Evolutionary conservation across 1,140 invertebrate species (phyloP).

Genomic region (Aphaenogaster floridana): DNA sequence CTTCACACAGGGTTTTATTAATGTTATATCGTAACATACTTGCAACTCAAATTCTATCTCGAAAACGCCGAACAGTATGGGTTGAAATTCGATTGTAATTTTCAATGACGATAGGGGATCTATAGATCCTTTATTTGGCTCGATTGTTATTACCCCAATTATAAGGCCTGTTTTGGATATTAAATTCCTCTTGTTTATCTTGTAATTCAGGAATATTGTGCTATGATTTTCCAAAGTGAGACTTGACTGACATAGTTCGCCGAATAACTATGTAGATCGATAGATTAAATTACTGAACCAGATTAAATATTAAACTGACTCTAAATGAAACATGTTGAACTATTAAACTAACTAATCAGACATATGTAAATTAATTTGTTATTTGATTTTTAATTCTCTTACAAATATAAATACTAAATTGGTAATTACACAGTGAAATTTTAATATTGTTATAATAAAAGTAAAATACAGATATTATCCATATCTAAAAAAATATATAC

Average conservation of each 20-base stretch:
- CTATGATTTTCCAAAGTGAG: constrained; percentile 70
- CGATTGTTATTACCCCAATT: constrained; percentile 73
- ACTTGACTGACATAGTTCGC: constrained; percentile 40
- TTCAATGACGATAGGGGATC: constrained; percentile 69
- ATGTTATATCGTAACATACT: constrained; percentile 33
- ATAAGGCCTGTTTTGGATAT: neutral
- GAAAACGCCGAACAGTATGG: constrained; percentile 78
- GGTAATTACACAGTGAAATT: neutral
- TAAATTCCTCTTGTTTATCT: constrained; percentile 33
- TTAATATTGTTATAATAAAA: neutral
- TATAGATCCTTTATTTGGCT: constrained; percentile 74
- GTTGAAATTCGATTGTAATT: constrained; percentile 70
- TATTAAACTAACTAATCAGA: neutral
- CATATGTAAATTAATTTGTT: neutral
- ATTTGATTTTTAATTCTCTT: neutral
- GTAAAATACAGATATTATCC: neutral
- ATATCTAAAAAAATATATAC: neutral
- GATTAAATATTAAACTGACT: constrained; percentile 1
- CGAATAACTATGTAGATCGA: constrained; percentile 70
- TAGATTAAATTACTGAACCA: neutral
- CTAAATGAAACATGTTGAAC: neutral
- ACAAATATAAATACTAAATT: neutral
- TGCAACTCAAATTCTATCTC: constrained; percentile 76
- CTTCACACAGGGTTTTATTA: too few species aligned
- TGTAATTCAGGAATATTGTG: constrained; percentile 68